phyloP scores from a whole-genome alignment of 1,140 invertebrate species.

The Cardiocondyla obscurior region DNA sequence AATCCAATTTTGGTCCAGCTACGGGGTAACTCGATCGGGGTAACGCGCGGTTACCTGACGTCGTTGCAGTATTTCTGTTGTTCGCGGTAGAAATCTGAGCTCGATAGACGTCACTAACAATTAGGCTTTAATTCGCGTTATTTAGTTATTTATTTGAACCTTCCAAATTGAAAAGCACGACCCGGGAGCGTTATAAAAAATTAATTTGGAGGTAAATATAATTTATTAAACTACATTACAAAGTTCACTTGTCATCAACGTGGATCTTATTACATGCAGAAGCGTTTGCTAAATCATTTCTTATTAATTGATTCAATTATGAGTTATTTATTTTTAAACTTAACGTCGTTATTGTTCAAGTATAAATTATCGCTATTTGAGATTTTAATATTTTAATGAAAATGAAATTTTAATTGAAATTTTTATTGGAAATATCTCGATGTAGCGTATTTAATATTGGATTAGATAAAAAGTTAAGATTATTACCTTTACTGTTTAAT shows the following conservation, averaged over 20 bases:
- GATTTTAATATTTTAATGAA: too few relatives aligned
- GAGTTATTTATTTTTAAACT: neutral
- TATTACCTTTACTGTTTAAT: neutral
- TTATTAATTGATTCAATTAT: neutral
- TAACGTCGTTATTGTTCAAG: neutral
- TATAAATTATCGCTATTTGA: neutral
- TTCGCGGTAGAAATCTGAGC: neutral
- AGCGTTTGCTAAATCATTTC: neutral
- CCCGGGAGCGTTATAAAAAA: neutral
- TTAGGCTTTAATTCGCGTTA: neutral
- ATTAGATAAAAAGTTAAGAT: neutral
- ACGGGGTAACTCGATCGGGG: constrained; percentile 18
- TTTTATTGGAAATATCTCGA: too few relatives aligned
- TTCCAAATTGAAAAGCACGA: neutral
- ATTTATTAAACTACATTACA: neutral
- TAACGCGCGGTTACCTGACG: constrained; percentile 6
- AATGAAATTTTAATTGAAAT: neutral
- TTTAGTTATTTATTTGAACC: neutral
- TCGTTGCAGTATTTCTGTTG: constrained; percentile 1
- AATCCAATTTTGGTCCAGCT: constrained; percentile 56
- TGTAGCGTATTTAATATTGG: neutral
- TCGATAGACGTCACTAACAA: neutral
- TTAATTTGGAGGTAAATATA: too few relatives aligned
- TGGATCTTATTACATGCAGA: neutral
- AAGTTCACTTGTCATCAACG: neutral